These are phyloP conservation scores for Paracentrotus lividus DNA, from an alignment of 53 echinoderm and acorn worm species.

Conservation along the genomic window DNA sequence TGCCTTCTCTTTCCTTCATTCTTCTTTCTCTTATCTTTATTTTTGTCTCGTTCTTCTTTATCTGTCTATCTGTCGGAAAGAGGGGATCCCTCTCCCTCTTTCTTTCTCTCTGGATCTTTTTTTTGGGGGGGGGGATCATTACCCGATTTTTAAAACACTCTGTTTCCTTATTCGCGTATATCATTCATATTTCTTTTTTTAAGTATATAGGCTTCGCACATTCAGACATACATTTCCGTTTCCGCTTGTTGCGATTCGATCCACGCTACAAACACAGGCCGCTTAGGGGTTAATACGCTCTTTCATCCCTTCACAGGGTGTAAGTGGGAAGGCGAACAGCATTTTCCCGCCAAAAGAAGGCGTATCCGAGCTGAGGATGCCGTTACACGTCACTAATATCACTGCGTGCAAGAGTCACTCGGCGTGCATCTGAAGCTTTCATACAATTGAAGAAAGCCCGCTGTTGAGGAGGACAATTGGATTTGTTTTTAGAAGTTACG, in stretches of 20 bases:
- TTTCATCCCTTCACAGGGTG: neutral
- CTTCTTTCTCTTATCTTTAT: neutral
- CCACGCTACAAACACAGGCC: neutral
- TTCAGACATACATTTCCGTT: constrained; percentile 20
- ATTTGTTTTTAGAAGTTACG: neutral
- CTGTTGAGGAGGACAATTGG: neutral
- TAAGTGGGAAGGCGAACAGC: neutral
- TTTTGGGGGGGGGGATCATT: too few relatives aligned
- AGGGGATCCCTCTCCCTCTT: neutral
- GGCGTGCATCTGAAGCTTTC: neutral
- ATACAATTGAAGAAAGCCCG: neutral
- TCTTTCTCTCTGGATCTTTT: neutral
- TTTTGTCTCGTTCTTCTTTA: neutral
- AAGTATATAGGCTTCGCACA: constrained; percentile 4
- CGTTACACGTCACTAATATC: neutral
- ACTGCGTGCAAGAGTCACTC: neutral
- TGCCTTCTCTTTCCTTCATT: too few relatives aligned
- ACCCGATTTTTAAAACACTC: too few relatives aligned
- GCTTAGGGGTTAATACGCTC: neutral
- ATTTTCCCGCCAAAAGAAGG: neutral
- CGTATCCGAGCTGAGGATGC: neutral
- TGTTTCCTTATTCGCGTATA: neutral
- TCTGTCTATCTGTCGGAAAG: neutral
- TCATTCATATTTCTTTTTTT: neutral
- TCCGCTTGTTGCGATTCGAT: neutral